These are phyloP conservation scores for Meteorus colon DNA, from an alignment of 2,888 invertebrate genomes.

Conservation along the genomic window DNA sequence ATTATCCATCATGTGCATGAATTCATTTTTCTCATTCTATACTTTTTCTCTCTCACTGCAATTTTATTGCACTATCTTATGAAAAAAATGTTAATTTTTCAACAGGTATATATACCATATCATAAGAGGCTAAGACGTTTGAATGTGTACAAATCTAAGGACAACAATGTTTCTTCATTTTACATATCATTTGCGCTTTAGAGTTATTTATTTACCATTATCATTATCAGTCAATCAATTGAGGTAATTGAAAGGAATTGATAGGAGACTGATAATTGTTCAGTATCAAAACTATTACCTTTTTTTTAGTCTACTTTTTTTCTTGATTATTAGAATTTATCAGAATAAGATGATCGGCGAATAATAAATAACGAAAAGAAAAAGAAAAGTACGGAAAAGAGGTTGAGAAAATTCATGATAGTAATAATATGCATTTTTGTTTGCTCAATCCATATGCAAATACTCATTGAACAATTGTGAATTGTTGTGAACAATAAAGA, in stretches of 20 bases:
- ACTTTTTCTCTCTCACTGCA: constrained; percentile 19
- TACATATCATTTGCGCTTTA: constrained; percentile 36
- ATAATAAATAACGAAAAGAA: constrained; percentile 3
- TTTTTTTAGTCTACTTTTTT: constrained; percentile 10
- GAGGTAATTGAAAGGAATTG: background rate
- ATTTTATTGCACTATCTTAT: constrained; percentile 20
- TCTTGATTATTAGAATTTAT: background rate
- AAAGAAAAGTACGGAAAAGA: background rate
- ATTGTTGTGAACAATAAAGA: background rate
- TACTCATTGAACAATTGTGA: background rate
- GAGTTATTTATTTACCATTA: constrained; percentile 40
- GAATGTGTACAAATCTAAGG: constrained; percentile 27
- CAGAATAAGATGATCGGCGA: background rate
- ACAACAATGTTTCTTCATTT: constrained; percentile 25
- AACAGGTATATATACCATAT: constrained; percentile 3
- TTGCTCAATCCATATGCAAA: background rate
- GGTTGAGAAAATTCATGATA: background rate
- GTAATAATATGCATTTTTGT: background rate
- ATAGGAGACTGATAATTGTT: background rate
- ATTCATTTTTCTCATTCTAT: constrained; percentile 25
- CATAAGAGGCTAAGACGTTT: constrained; percentile 25
- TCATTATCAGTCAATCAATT: constrained; percentile 28
- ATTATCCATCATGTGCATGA: constrained; percentile 32
- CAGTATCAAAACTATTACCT: constrained; percentile 2
- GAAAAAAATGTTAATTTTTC: background rate